Percentiles rank a stretch among this genome's conserved stretches.
Conservation (phyloP, 2,797 vertebrate genomes). For the Chelonia mydas region DNA sequence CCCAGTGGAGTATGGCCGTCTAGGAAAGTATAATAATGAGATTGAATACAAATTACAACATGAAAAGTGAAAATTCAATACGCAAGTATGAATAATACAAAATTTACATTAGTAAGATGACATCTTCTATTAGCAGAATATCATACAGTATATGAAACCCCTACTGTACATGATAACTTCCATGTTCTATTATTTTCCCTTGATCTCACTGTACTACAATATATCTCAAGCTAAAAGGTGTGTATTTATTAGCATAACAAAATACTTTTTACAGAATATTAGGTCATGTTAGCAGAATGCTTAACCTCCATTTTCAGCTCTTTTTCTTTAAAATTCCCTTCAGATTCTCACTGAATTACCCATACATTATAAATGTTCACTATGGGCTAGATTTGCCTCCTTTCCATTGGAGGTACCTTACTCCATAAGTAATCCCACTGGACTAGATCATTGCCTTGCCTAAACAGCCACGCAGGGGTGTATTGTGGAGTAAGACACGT, state of each 20-base stretch:
- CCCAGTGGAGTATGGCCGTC: conserved; percentile 2
- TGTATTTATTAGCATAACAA: background rate
- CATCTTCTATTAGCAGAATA: conserved; percentile 24
- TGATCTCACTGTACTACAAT: background rate
- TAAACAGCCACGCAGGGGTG: background rate
- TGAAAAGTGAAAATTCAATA: conserved; percentile 66
- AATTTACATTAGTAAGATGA: conserved; percentile 46
- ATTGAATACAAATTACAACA: conserved; percentile 59
- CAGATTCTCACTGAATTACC: background rate
- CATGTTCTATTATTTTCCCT: background rate
- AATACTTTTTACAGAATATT: background rate
- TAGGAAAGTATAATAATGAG: conserved; percentile 60
- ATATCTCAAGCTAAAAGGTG: background rate
- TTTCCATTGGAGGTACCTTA: fast-evolving
- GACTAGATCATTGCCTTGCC: background rate
- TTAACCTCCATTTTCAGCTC: background rate
- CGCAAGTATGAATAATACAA: conserved; percentile 64
- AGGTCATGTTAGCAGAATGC: background rate
- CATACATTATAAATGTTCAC: background rate
- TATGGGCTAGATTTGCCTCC: fast-evolving
- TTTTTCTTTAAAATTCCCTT: background rate
- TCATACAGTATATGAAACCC: background rate
- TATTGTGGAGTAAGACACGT: background rate
- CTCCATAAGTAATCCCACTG: background rate
- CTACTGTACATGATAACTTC: background rate